A percentile compares a stretch with the other conserved stretches of the same genome.
phyloP scores from a whole-genome alignment of 2,113 vertebrate species.

The Hiodon tergisus region DNA sequence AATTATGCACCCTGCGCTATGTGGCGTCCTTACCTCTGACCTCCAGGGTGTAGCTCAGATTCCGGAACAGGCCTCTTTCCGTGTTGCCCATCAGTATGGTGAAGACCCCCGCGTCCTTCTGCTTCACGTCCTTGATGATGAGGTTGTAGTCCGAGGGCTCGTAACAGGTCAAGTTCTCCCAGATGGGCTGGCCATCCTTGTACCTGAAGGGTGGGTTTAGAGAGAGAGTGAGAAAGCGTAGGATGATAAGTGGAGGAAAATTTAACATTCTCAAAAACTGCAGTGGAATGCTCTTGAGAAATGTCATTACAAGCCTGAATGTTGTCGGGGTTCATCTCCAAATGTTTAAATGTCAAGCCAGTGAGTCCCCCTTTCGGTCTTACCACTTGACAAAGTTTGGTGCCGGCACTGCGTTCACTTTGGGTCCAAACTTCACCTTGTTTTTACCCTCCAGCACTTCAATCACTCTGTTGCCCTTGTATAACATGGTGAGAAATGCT shows the following conservation, averaged over 20 bases:
- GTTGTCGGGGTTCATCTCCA: no score
- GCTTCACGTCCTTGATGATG: conserved; percentile 63
- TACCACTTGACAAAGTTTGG: conserved; percentile 66
- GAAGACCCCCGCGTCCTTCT: conserved; percentile 70
- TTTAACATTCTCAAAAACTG: not conserved
- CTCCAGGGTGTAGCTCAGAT: conserved; percentile 70
- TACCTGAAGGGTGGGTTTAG: conserved; percentile 58
- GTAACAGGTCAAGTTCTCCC: conserved; percentile 68
- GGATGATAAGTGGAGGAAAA: not conserved
- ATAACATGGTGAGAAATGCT: conserved; percentile 61
- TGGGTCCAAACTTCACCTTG: conserved; percentile 62
- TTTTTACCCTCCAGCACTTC: conserved; percentile 53
- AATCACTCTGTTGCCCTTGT: conserved; percentile 40
- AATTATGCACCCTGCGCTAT: conserved; percentile 34
- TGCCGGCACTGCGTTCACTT: conserved; percentile 67
- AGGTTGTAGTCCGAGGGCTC: conserved; percentile 58
- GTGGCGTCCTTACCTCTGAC: conserved; percentile 63
- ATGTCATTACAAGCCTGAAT: no score
- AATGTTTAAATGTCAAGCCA: no score
- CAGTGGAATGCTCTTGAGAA: not conserved
- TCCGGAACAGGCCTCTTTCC: conserved; percentile 57
- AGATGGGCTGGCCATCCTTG: conserved; percentile 71
- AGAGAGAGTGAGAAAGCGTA: conserved; percentile 3
- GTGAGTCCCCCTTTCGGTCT: conserved; percentile 28
- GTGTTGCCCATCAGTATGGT: conserved; percentile 67